Evolutionary conservation across 1,140 invertebrate species (phyloP).

Genomic region (Ditylenchus dipsaci): DNA sequence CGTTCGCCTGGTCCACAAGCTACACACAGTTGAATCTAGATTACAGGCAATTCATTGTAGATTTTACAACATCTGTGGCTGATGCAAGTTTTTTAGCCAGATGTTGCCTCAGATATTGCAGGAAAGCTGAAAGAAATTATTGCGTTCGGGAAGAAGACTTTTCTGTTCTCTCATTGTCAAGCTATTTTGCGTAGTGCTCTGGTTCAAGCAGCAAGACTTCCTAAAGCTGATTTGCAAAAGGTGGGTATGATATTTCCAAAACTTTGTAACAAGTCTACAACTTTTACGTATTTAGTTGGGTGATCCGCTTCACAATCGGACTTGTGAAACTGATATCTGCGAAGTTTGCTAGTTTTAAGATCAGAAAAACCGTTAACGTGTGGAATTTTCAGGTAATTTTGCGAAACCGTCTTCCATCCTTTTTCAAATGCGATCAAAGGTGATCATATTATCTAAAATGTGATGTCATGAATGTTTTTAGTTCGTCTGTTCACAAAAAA

Average conservation of each 20-base stretch:
- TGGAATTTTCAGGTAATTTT: conserved; percentile 3
- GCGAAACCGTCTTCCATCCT: conserved; percentile 8
- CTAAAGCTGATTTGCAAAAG: conserved; percentile 24
- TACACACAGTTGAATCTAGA: conserved; percentile 1
- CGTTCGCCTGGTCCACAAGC: background rate
- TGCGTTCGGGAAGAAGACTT: conserved; percentile 5
- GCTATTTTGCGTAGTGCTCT: conserved; percentile 8
- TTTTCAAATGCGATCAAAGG: background rate
- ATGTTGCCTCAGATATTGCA: background rate
- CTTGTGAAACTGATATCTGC: background rate
- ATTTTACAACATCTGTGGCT: too few relatives aligned
- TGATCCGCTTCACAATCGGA: conserved; percentile 25
- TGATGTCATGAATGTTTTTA: too few relatives aligned
- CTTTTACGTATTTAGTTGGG: conserved; percentile 11
- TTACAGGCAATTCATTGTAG: background rate
- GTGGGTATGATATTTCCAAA: background rate
- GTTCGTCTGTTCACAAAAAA: conserved; percentile 1
- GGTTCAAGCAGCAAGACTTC: conserved; percentile 11
- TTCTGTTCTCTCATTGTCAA: conserved; percentile 7
- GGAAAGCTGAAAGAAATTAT: background rate
- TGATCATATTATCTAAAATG: too few relatives aligned
- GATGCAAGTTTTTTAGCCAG: too few relatives aligned
- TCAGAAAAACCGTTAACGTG: too few relatives aligned
- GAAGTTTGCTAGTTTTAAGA: too few relatives aligned
- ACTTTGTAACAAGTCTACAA: background rate